Percentiles rank a stretch among this genome's conserved stretches.
phyloP scores from a whole-genome alignment of 2,113 vertebrate species.

The Gadus macrocephalus region DNA sequence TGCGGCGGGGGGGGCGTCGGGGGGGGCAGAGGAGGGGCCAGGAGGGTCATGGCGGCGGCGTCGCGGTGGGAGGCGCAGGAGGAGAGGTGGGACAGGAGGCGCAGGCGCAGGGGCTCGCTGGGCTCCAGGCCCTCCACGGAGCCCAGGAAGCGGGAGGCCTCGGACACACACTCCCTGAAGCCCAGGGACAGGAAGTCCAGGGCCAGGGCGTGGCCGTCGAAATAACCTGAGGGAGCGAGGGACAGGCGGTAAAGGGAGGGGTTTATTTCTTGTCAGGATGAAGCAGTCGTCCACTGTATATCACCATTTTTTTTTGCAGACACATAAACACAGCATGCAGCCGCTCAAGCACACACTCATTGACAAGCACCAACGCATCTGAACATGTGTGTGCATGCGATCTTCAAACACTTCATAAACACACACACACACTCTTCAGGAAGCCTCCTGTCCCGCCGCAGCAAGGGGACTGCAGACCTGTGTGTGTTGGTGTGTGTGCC shows the following conservation, averaged over 20 bases:
- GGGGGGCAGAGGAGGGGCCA: slow-evolving; percentile 31
- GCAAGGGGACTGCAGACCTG: slow-evolving; percentile 8
- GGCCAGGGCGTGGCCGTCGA: slow-evolving; percentile 84
- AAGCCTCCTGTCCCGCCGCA: neutral
- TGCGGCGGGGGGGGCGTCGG: slow-evolving; percentile 15
- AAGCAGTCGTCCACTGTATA: neutral
- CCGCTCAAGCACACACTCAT: too few relatives aligned
- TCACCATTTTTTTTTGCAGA: neutral
- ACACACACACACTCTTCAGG: neutral
- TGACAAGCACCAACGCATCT: too few relatives aligned
- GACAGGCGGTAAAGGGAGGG: neutral
- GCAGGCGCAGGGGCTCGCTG: slow-evolving; percentile 76
- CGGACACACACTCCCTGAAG: slow-evolving; percentile 88
- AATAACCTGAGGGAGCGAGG: slow-evolving; percentile 72
- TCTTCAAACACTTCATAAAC: neutral
- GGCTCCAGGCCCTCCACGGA: slow-evolving; percentile 87
- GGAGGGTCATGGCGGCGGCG: slow-evolving; percentile 78
- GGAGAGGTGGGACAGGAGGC: slow-evolving; percentile 90
- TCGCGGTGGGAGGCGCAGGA: slow-evolving; percentile 87
- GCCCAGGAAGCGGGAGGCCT: slow-evolving; percentile 87
- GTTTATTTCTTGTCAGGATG: neutral
- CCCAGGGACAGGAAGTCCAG: slow-evolving; percentile 98
- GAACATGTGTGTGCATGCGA: too few relatives aligned
- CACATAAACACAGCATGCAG: neutral
- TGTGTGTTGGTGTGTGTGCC: slow-evolving; percentile 64